Conservation (phyloP, 2,888 invertebrate species). For the Nephrotoma guestfalica region DNA sequence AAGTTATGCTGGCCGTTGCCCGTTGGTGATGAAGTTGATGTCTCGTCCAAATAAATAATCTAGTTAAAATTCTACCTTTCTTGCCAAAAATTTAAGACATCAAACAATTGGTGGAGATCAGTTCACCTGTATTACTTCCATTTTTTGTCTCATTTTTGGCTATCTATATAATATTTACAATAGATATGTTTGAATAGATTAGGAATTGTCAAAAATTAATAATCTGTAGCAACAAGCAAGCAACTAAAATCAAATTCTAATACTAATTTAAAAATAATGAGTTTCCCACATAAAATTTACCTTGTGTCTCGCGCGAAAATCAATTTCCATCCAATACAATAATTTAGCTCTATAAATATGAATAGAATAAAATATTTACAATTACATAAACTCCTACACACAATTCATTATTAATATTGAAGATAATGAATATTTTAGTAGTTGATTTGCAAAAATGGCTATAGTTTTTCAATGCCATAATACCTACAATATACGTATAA, state of each 20-base stretch:
- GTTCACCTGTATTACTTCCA: background rate
- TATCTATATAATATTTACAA: too few relatives aligned
- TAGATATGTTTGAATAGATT: too few relatives aligned
- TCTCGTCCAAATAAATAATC: too few relatives aligned
- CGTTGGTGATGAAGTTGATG: too few relatives aligned
- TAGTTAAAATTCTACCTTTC: too few relatives aligned
- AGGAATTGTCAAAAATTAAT: background rate
- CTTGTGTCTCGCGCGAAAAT: background rate
- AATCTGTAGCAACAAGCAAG: background rate
- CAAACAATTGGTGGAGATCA: too few relatives aligned
- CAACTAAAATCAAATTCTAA: background rate
- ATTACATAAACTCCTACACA: background rate
- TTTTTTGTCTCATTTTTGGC: too few relatives aligned
- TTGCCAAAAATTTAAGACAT: too few relatives aligned
- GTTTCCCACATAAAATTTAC: background rate
- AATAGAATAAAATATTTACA: too few relatives aligned
- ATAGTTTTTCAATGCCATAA: background rate
- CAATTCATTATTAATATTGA: background rate
- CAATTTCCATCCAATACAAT: background rate
- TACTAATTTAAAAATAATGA: background rate
- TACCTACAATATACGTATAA: background rate
- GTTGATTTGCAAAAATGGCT: background rate
- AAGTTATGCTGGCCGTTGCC: too few relatives aligned
- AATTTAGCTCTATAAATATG: background rate
- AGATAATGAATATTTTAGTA: background rate